Evolutionary conservation across 2,888 invertebrate species (phyloP), one percentile per base, ranked within the genome.

Genomic region (Cryptus armator): DNA sequence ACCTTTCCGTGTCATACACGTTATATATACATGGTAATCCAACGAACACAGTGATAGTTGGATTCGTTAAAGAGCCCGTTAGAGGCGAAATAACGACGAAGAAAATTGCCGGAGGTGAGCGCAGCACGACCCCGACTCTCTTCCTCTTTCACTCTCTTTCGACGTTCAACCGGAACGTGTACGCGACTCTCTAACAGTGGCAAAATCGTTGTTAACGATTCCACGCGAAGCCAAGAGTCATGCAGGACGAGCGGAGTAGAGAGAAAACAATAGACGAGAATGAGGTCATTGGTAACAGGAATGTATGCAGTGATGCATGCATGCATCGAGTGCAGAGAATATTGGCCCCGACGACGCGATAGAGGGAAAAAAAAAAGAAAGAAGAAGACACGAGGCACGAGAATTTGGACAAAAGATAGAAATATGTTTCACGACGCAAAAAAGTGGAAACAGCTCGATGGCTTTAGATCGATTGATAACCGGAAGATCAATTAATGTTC

Each of bases 221-320:
- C 72, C 44, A 59, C 56, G 59, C 44, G 56, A 74, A 74, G 46
- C 62, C 46, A 70, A 74, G 72, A 74, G 46, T 19, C 44, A 24
- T 16, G n/a, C 19, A 72, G 62, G 72, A 74, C 62, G 46, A 62
- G n/a, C 46, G 46, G 43, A 9, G 14, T 59, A 46, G 37, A 68
- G 24, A 6, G 24, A 14, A 70, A 78, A 78, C 68, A 79, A 64
- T 62, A 64, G 51, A 29, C 62, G 79, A 64, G 79, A 86, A 83
- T 19, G 84, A 86, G 86, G 86, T 85, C 84, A 78, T 83, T 76
- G 75, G 78, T 68, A 76, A 80, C 62, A 64, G 62, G 70, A 77
- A 66, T 71, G 53, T 37, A 68, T 32, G 71, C 37, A 51, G 62
- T 62, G 59, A 71, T 71, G 70, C 62, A 79, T 78, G 59, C 29